A percentile compares a stretch with the other conserved stretches of the same genome.
Evolutionary conservation across 2,113 vertebrate species (phyloP).

Genomic region (Rhabdornis inornatus): DNA sequence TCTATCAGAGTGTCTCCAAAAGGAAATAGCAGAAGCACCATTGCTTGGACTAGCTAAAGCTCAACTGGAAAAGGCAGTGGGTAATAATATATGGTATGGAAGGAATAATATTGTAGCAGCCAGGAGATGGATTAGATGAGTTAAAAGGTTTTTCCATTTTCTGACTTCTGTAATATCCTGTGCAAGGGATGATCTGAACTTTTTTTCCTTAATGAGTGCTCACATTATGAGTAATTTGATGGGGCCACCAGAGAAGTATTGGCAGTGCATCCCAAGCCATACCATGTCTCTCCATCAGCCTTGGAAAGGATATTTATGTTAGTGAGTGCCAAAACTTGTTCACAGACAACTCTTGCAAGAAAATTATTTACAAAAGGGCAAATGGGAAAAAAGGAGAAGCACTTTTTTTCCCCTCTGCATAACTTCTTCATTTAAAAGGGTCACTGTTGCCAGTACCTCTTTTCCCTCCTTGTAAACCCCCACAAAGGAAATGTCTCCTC

Average conservation of each 20-base stretch:
- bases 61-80: constrained; percentile 33
- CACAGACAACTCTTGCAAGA: constrained; percentile 42
- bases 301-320: constrained; percentile 49
- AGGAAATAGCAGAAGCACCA: constrained; percentile 42
- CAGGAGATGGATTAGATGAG: constrained; percentile 51
- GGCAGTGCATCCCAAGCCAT: constrained; percentile 32
- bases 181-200: constrained; percentile 52
- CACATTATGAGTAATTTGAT: constrained; percentile 33
- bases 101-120: constrained; percentile 56
- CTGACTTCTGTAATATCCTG: constrained; percentile 63
- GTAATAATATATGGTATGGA: constrained; percentile 52
- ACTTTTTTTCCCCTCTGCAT: background rate
- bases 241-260: constrained; percentile 59
- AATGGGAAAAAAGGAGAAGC: background rate
- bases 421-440: background rate
- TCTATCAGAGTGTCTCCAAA: constrained; percentile 23
- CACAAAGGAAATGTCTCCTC: background rate
- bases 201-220: constrained; percentile 47
- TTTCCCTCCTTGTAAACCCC: background rate
- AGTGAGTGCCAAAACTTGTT: constrained; percentile 50
- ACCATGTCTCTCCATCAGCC: constrained; percentile 47
- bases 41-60: constrained; percentile 14
- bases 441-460: background rate
- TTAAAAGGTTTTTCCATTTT: constrained; percentile 67
- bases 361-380: constrained; percentile 56